phyloP scores from a whole-genome alignment of 1,140 invertebrate genomes.

The Psix sp. region DNA sequence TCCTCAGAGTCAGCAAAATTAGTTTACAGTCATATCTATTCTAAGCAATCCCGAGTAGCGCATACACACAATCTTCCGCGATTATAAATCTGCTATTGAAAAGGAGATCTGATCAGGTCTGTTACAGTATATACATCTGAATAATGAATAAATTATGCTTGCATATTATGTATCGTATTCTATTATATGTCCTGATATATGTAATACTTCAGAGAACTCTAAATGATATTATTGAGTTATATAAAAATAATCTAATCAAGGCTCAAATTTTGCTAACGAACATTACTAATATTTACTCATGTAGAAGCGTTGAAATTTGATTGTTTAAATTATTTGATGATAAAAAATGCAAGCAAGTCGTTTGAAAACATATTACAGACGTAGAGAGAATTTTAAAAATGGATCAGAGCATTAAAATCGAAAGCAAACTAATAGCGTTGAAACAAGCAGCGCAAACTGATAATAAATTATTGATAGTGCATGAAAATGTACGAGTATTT shows the following conservation, averaged over 20 bases:
- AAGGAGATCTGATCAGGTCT: constrained; percentile 12
- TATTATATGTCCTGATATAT: constrained; percentile 4
- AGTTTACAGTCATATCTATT: constrained; percentile 50
- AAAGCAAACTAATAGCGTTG: constrained; percentile 14
- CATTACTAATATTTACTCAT: no score
- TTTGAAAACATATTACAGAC: no score
- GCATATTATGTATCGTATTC: constrained; percentile 1
- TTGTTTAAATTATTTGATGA: no score
- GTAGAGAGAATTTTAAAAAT: no score
- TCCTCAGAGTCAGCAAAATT: constrained; percentile 47
- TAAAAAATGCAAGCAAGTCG: no score
- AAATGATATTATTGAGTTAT: constrained; percentile 2
- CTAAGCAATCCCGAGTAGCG: constrained; percentile 6
- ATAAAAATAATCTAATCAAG: background rate
- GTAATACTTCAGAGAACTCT: background rate
- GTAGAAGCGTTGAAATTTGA: no score
- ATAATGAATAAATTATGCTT: constrained; percentile 12
- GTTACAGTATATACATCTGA: constrained; percentile 8
- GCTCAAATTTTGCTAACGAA: no score
- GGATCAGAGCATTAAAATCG: background rate
- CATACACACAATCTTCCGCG: constrained; percentile 4
- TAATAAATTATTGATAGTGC: constrained; percentile 40
- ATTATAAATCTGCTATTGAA: constrained; percentile 9
- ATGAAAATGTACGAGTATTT: constrained; percentile 52
- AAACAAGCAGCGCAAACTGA: constrained; percentile 22